Percentiles rank a stretch among this genome's conserved stretches.
phyloP scores from a whole-genome alignment of 2,797 vertebrate genomes.

The Gambelia wislizenii region DNA sequence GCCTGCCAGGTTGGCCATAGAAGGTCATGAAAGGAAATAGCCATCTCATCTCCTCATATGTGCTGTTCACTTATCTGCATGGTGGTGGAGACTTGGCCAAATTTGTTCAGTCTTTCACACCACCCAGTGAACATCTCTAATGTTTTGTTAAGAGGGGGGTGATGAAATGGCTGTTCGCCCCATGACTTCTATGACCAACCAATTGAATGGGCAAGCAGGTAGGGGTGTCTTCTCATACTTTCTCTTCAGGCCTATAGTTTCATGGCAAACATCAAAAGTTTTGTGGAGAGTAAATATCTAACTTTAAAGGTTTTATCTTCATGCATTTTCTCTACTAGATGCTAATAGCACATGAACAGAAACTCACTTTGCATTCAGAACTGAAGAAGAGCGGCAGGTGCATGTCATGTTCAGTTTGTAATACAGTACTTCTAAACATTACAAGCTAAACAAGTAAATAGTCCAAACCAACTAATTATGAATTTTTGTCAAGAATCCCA shows the following conservation, averaged over 20 bases:
- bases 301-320: background rate
- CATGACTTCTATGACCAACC: no score
- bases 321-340: background rate
- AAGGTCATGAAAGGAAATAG: no score
- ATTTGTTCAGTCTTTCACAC: no score
- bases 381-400: background rate
- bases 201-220: no score
- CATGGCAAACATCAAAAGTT: background rate
- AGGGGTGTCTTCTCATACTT: no score
- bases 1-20: no score
- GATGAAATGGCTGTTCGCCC: no score
- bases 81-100: no score
- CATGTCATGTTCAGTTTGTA: background rate
- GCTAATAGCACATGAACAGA: background rate
- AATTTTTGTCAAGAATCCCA: background rate
- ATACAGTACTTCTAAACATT: background rate
- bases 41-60: no score
- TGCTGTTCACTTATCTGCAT: no score
- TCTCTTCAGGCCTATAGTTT: background rate
- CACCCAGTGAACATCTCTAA: no score
- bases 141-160: no score
- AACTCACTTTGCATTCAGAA: slow-evolving; percentile 1
- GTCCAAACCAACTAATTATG: background rate
- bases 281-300: background rate
- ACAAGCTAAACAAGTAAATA: background rate